Percentiles rank a stretch among this genome's conserved stretches.
These are phyloP conservation scores for Natator depressus DNA, from an alignment of 2,113 vertebrate species.

Conservation along the genomic window DNA sequence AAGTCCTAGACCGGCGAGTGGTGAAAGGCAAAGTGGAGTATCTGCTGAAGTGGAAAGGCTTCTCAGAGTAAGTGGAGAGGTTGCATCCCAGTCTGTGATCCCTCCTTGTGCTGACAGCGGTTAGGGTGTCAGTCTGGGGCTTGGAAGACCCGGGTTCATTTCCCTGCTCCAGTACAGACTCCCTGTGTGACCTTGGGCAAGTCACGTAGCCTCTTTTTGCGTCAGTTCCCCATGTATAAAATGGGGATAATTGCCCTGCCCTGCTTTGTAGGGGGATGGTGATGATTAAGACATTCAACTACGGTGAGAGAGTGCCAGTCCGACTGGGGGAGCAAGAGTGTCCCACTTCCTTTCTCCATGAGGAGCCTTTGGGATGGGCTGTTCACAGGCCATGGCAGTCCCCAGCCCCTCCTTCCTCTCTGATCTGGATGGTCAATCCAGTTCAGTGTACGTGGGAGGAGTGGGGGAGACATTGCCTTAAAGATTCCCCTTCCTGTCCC, in stretches of 20 bases:
- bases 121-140: not conserved
- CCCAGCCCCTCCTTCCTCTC: not conserved
- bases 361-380: not conserved
- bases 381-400: not conserved
- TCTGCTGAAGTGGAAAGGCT: conserved; percentile 98
- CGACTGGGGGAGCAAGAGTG: not conserved
- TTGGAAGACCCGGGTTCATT: not conserved
- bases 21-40: conserved; percentile 97
- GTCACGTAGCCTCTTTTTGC: not conserved
- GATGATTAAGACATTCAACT: not conserved
- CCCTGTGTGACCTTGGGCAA: not conserved
- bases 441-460: not conserved
- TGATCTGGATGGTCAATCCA: not conserved
- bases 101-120: not conserved
- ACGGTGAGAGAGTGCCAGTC: not conserved
- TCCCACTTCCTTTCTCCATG: not conserved
- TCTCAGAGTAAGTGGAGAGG: conserved; percentile 88
- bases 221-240: not conserved
- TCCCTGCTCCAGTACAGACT: not conserved
- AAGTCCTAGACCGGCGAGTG: conserved; percentile 93
- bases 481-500: not conserved
- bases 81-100: not conserved
- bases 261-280: not conserved
- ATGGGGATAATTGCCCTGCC: not conserved
- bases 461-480: not conserved